Conservation (phyloP, 1,140 invertebrate genomes). For the Elymnias hypermnestra region DNA sequence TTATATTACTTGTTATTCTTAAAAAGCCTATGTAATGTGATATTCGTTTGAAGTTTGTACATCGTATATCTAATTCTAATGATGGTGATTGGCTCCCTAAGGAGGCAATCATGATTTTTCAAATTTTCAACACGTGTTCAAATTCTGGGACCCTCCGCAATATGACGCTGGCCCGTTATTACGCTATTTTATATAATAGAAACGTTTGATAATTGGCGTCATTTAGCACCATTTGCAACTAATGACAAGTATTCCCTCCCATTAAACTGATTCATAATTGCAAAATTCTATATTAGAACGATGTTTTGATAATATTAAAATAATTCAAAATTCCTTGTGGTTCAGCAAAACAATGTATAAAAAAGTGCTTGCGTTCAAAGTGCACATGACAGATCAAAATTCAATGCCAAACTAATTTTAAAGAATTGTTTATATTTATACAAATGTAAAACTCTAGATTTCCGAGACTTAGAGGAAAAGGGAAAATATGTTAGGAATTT, state of each 20-base stretch:
- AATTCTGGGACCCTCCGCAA: slow-evolving; percentile 54
- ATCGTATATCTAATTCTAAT: slow-evolving; percentile 73
- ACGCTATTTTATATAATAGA: slow-evolving; percentile 36
- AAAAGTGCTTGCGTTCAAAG: no score
- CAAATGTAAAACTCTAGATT: no score
- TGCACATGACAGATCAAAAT: no score
- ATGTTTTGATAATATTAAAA: neutral
- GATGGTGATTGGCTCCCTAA: slow-evolving; percentile 67
- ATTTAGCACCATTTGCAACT: slow-evolving; percentile 17
- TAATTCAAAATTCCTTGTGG: neutral
- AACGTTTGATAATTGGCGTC: slow-evolving; percentile 34
- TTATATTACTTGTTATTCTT: no score
- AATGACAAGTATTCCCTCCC: slow-evolving; percentile 1
- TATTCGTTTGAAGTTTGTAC: slow-evolving; percentile 60
- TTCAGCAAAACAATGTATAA: no score
- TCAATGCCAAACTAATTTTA: no score
- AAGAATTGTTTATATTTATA: no score
- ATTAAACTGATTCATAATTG: slow-evolving; percentile 1
- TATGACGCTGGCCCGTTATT: slow-evolving; percentile 52
- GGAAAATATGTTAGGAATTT: no score
- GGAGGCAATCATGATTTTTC: slow-evolving; percentile 72
- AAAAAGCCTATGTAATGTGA: slow-evolving; percentile 58
- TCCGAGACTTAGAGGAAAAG: no score
- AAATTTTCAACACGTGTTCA: slow-evolving; percentile 70
- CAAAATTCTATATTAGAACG: neutral